A percentile compares a stretch with the other conserved stretches of the same genome.
Evolutionary conservation across 1,140 invertebrate genomes (phyloP).

Genomic region (Homarus americanus): DNA sequence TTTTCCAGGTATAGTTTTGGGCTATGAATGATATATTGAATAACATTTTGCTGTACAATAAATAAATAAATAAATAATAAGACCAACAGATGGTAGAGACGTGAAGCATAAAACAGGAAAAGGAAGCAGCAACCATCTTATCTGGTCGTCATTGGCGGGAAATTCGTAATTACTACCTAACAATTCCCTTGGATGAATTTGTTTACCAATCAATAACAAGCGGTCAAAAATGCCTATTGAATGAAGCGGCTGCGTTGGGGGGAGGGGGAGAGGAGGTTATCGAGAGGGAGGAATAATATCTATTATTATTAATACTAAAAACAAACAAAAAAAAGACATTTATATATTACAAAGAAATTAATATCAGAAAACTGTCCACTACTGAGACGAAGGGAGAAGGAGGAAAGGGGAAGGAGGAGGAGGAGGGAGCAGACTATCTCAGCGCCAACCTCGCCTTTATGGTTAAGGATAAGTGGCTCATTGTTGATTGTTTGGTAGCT

Average conservation of each 20-base stretch:
- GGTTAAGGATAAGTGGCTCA: background rate
- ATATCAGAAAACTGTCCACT: slow-evolving; percentile 53
- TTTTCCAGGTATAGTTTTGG: no score
- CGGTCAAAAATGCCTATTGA: slow-evolving; percentile 54
- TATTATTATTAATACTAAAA: slow-evolving; percentile 51
- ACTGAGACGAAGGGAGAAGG: background rate
- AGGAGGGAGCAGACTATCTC: background rate
- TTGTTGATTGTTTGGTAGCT: background rate
- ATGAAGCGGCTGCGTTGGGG: slow-evolving; percentile 18
- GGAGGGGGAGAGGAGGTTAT: slow-evolving; percentile 7
- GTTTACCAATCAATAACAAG: slow-evolving; percentile 47
- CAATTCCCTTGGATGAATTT: background rate
- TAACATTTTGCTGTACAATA: no score
- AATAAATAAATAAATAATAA: no score
- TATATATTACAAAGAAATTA: slow-evolving; percentile 49
- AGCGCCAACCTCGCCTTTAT: background rate
- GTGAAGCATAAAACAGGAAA: no score
- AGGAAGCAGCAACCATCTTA: no score
- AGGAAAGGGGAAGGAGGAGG: background rate
- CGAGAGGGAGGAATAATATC: slow-evolving; percentile 56
- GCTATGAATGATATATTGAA: no score
- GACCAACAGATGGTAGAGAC: no score
- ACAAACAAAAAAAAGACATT: slow-evolving; percentile 32
- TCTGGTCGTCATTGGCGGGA: background rate
- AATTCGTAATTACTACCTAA: slow-evolving; percentile 25